phyloP scores from a whole-genome alignment of 2,888 invertebrate genomes.

The Lymantria dispar region DNA sequence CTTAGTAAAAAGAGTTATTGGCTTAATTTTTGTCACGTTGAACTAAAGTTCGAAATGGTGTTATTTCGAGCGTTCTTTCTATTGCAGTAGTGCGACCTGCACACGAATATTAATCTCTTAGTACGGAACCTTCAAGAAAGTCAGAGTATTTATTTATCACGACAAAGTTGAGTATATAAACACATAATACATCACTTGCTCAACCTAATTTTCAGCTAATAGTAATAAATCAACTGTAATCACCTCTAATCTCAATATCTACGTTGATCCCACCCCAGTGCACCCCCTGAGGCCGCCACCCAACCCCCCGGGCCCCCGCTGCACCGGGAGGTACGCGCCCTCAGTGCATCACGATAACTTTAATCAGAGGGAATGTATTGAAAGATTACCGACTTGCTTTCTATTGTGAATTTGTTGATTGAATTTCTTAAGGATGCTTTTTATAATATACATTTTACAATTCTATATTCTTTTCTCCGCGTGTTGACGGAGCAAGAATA shows the following conservation, averaged over 20 bases:
- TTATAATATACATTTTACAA: too few species aligned
- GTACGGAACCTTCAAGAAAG: too few species aligned
- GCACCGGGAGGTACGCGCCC: conserved; percentile 6
- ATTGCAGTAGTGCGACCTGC: neutral
- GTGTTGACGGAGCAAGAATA: too few species aligned
- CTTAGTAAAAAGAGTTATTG: too few species aligned
- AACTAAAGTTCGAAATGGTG: too few species aligned
- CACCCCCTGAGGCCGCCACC: neutral
- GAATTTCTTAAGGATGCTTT: conserved; percentile 13
- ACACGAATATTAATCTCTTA: neutral
- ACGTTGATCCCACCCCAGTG: conserved; percentile 5
- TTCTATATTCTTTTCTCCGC: too few species aligned
- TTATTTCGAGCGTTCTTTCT: neutral
- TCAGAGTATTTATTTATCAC: neutral
- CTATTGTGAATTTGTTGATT: conserved; percentile 11
- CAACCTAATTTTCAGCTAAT: conserved; percentile 9
- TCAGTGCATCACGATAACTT: conserved; percentile 24
- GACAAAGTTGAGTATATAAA: neutral
- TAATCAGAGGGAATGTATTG: conserved; percentile 36
- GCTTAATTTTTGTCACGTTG: too few species aligned
- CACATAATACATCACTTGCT: too few species aligned
- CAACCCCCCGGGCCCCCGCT: neutral
- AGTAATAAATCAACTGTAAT: conserved; percentile 26
- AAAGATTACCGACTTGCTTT: conserved; percentile 19
- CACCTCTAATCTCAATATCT: conserved; percentile 30